Percentiles rank a stretch among this genome's conserved stretches.
These are phyloP conservation scores for Dascillus cervinus DNA, from an alignment of 2,888 invertebrate species.

Conservation along the genomic window DNA sequence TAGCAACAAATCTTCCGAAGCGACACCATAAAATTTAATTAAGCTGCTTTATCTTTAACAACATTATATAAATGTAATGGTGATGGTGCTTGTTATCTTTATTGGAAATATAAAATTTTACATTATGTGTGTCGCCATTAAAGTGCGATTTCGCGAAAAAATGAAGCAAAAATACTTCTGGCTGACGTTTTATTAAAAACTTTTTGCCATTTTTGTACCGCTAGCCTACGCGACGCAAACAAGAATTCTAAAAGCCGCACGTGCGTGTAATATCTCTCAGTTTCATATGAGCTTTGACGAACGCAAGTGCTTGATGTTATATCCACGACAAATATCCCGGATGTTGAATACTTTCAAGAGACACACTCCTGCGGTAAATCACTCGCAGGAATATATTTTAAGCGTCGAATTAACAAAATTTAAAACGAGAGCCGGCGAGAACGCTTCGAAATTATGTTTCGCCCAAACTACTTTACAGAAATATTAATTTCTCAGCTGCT, in stretches of 20 bases:
- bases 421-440: too few relatives aligned
- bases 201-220: background rate
- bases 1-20: background rate
- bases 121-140: too few relatives aligned
- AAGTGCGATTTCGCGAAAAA: too few relatives aligned
- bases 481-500: too few relatives aligned
- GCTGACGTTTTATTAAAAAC: background rate
- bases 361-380: constrained; percentile 4
- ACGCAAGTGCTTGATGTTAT: constrained; percentile 11
- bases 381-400: background rate
- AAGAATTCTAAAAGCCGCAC: constrained; percentile 13
- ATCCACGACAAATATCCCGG: constrained; percentile 12
- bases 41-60: too few relatives aligned
- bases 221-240: constrained; percentile 4
- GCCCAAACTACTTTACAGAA: too few relatives aligned
- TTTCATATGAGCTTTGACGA: constrained; percentile 14
- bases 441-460: too few relatives aligned
- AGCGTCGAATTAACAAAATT: too few relatives aligned
- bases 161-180: background rate
- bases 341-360: constrained; percentile 8
- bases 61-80: too few relatives aligned
- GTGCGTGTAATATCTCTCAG: constrained; percentile 17
- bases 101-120: too few relatives aligned
- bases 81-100: too few relatives aligned
- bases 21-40: too few relatives aligned